A percentile compares a stretch with the other conserved stretches of the same genome.
These are phyloP conservation scores for Puffinus mauretanicus DNA, from an alignment of 2,113 vertebrate genomes.

Conservation along the genomic window DNA sequence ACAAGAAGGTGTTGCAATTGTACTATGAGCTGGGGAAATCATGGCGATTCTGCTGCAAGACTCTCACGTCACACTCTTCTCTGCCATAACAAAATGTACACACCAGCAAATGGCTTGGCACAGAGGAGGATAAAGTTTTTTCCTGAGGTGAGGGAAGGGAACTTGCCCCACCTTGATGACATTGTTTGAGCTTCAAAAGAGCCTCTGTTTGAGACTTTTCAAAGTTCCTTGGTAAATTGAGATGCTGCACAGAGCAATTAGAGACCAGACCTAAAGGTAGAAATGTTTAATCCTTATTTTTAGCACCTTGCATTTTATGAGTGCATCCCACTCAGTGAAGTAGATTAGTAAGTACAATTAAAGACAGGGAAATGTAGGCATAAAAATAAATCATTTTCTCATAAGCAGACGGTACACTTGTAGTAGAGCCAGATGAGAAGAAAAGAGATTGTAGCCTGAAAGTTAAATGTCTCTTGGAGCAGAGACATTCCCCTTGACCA, in stretches of 20 bases:
- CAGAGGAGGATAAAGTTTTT: not conserved
- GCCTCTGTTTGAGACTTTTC: not conserved
- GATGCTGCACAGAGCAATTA: not conserved
- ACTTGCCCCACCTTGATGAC: not conserved
- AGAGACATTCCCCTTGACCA: not conserved
- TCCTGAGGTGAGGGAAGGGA: slow-evolving; percentile 5
- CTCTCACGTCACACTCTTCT: not conserved
- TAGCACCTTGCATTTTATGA: not conserved
- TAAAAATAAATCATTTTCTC: not conserved
- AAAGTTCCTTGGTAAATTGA: not conserved
- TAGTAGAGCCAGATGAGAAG: not conserved
- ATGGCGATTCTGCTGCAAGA: not conserved
- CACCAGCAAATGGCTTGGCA: not conserved
- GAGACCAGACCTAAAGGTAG: not conserved
- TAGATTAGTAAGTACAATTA: slow-evolving; percentile 1
- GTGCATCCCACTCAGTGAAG: not conserved
- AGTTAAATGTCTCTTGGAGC: not conserved
- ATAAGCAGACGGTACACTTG: not conserved
- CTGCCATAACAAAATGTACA: not conserved
- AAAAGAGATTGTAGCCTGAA: not conserved
- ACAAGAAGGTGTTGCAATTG: not conserved
- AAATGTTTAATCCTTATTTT: slow-evolving; percentile 5
- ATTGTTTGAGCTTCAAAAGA: not conserved
- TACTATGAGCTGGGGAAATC: not conserved
- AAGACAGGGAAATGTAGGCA: not conserved